Base-by-base conservation (phyloP, 2,113 vertebrate genomes). In the Sylvicapra grimmia region DNA sequence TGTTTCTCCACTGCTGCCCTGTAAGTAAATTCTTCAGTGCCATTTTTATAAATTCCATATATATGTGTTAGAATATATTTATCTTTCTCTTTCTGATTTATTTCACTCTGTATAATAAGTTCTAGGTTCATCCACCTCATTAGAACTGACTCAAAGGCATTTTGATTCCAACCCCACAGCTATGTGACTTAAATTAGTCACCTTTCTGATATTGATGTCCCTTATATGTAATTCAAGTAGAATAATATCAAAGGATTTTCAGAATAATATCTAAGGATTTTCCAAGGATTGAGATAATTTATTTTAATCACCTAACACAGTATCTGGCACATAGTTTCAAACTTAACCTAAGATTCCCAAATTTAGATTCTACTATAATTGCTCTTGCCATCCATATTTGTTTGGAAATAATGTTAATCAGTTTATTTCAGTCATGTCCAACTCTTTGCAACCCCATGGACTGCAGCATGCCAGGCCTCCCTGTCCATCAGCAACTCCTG, bases 351-450 rank as follows among this genome's bases (percentile, higher is more conserved):
- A 53, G 6, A 0, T 83, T 61, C 47, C 19, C 44, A 58, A 82
- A 93, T 23, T 90, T 51, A 91, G 25, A 89, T 89, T 90, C 23
- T 49, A 40, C 36, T 33, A 18, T 40, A 49, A 56, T 63, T 63
- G 25, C 75, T 86, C 56, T 51, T 6, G 56, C 18, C 21, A 95
- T 27, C 12, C 18, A 40, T 59, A 40, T 68, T 47, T 86, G 27
- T 29, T 94, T 86, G 59, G 40, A 51, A 84, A 68, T n/a, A 51
- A 88, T 96, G 85, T 95, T 79, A 90, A 65, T 59, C 31, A 19
- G 8, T n/a, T 68, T 8, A 19, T 16, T 68, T 61, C 11, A 29
- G 59, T 61, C 27, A 0, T 29, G 59, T 61, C 59, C 59, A 61
- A 61, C 59, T 14, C 59, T 61, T 29, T 61, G 59, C 59, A 0